Base-by-base conservation (phyloP, 2,888 invertebrate genomes). In the Germaria angustata region DNA sequence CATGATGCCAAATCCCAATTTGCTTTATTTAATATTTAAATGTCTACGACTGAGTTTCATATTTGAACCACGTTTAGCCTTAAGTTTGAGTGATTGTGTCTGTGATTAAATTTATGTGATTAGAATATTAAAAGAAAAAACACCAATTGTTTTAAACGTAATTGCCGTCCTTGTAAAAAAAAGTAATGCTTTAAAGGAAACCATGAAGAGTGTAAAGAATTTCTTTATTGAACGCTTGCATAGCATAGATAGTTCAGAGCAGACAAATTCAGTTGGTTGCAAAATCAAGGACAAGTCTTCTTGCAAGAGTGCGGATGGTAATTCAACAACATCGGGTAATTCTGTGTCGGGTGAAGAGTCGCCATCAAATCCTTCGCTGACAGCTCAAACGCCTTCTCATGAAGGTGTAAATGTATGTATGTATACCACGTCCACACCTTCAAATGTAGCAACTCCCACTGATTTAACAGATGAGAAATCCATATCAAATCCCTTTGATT, bases 151-250 rank as follows among this genome's bases (percentile, higher is more conserved):
- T n/a, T n/a, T n/a, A n/a, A n/a, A n/a, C n/a, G n/a, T 6, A 28
- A 28, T 28, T 28, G 28, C 28, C 28, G 28, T 28, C 28, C 28
- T 28, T 28, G 28, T 3, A n/a, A n/a, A 3, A 28, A 28, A 28
- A 6, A 28, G 6, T 5, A 28, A 28, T 65, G 34, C 3, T 32
- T 32, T 24, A 71, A 63, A 28, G 24, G 17, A 44, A 69, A 81
- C 55, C 53, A 91, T 91, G 91, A 91, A 90, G 84, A 90, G 91
- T 86, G 91, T 91, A 11, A 90, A 88, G 85, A 90, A 91, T 85
- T 91, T 91, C 85, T 88, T 91, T 69, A 88, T 88, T 84, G 91
- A 91, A 78, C 90, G 90, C 78, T 90, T 91, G 84, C 90, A 88
- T 83, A 91, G 90, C 86, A 86, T 88, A 55, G 90, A 90, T 75